Base-by-base conservation (phyloP, 2,113 vertebrate species). In the Podarcis muralis region DNA sequence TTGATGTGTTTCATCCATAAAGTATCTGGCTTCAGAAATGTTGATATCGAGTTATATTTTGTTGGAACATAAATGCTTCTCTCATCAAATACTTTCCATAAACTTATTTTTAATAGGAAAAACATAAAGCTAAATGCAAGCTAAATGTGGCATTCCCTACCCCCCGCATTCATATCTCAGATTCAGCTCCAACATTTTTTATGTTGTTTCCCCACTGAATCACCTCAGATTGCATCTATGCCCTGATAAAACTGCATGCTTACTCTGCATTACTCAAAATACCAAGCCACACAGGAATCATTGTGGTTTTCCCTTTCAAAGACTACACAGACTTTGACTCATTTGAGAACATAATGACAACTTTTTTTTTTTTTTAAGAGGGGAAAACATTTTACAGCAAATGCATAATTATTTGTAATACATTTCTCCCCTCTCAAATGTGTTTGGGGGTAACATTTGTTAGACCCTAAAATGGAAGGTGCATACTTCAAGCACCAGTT, bases 261-360 rank as follows among this genome's bases (percentile, higher is more conserved):
- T 95, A 91, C 86, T 84, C 66, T 93, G 89, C 72, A 93, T 93
- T 76, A 89, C 89, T 92, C 85, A 92, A 96, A 96, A 95, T 95
- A 95, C 87, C 88, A 91, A 0, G 92, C 82, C 92, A 93, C 93
- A 81, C 75, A 94, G 92, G 93, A 95, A 93, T 93, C 87, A 83
- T 90, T 93, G 20, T 32, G 40, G 8, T 92, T 91, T 91, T 93
- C 92, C 91, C 89, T 94, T 93, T 93, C 93, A 93, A 94, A 93
- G 92, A 92, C 75, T 94, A 94, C 59, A 62, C 6, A 92, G 71
- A 68, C 66, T 83, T 59, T 59, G 0, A 92, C 90, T 93, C 92
- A 94, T 95, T 95, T 92, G 90, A 88, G 88, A 3, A 81, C 90
- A 90, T 91, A 92, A 35, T 93, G 91, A 92, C 92, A 94, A 7